Evolutionary conservation across 2,888 invertebrate genomes (phyloP), one percentile per base, ranked within the genome.

Genomic region (Dusona sp.): DNA sequence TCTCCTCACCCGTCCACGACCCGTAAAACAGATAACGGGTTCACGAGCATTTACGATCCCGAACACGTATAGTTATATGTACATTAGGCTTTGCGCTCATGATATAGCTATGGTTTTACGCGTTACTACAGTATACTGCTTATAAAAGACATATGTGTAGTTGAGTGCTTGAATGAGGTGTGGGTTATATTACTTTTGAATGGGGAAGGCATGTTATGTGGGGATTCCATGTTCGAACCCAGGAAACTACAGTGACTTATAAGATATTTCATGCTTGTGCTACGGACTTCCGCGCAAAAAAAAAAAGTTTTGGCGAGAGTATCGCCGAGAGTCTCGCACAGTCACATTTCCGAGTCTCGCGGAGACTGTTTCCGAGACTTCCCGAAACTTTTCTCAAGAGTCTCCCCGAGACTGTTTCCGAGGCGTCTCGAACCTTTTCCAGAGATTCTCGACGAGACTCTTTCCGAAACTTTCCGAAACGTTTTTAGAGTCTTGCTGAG

Each of bases 21-120:
- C 85, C 85, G 85, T 88, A 85, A 85, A 86, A 87, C 77, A 85
- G 88, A 88, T 86, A 88, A 88, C 85, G 85, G 83, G 83, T 78
- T 85, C 81, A 65, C 78, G 77, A 72, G 48, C 83, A 78, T 87
- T 87, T 84, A 79, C 83, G 87, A 85, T 42, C 85, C 29, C 61
- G 7, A 68, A 22, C 67, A 61, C 38, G 36, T 64, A 72, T 72
- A 67, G 67, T 73, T 75, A 83, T 78, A 74, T 68, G 48, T 38
- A 36, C 38, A 83, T 77, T 68, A 72, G 79, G 82, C 57, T 61
- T 64, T 48, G 33, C 81, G 61, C 61, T 29, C 68, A 68, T 65
- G n/a, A 67, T 79, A 79, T 38, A 78, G 68, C 51, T 65, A 68
- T 68, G 78, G 78, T 70, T 86, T 81, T 84, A 81, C 81, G 80